Evolutionary conservation across 2,888 invertebrate genomes (phyloP).

Genomic region (Dicyrtoma fusca): DNA sequence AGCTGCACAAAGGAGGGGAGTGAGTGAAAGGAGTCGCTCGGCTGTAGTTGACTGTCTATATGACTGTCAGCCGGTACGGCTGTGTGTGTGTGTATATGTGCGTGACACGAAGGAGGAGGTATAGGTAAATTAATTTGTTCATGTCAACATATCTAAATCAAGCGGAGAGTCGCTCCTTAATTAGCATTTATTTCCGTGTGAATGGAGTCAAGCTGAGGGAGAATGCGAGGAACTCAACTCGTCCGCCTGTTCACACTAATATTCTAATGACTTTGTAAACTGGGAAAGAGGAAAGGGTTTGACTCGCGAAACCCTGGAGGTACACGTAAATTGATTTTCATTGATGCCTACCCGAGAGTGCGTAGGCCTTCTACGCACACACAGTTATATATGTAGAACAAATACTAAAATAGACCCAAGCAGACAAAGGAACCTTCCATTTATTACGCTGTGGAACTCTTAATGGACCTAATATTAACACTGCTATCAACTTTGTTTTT

Average conservation of each 20-base stretch:
- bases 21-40: too few relatives aligned
- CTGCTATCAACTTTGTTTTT: too few relatives aligned
- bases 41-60: too few relatives aligned
- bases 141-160: conserved; percentile 19
- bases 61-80: neutral
- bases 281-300: neutral
- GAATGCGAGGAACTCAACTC: neutral
- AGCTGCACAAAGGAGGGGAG: too few relatives aligned
- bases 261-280: conserved; percentile 24
- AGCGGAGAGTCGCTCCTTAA: conserved; percentile 6
- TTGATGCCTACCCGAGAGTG: conserved; percentile 21
- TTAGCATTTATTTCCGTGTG: conserved; percentile 25
- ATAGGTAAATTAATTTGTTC: conserved; percentile 14
- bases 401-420: too few relatives aligned
- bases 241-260: conserved; percentile 4
- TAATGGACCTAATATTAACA: too few relatives aligned
- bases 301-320: conserved; percentile 17
- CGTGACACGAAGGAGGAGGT: conserved; percentile 1
- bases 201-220: neutral
- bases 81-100: conserved; percentile 1
- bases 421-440: too few relatives aligned
- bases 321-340: conserved; percentile 32
- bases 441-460: too few relatives aligned
- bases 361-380: neutral
- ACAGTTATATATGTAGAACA: too few relatives aligned